Conservation (phyloP, 2,888 invertebrate species). For the Lacanobia oleracea region DNA sequence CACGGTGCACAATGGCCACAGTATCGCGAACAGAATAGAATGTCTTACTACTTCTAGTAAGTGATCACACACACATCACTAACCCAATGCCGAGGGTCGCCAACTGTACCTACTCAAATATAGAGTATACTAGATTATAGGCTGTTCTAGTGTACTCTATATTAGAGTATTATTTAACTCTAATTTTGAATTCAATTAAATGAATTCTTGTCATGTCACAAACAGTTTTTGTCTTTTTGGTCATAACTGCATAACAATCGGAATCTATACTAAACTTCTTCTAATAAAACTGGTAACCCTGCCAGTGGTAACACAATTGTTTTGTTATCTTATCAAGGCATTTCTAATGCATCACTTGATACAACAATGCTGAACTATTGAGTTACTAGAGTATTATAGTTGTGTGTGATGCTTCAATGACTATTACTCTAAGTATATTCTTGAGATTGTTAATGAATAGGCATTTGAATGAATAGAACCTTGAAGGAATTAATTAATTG, state of each 20-base stretch:
- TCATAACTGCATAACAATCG: too few relatives aligned
- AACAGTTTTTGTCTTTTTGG: too few relatives aligned
- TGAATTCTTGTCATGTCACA: too few relatives aligned
- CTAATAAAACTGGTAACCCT: not conserved
- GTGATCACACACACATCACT: not conserved
- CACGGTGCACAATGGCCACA: not conserved
- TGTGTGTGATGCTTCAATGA: not conserved
- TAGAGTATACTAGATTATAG: too few relatives aligned
- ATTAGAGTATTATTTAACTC: too few relatives aligned
- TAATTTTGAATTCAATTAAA: too few relatives aligned
- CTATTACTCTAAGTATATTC: not conserved
- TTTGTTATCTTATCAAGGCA: conserved; percentile 30
- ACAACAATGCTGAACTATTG: conserved; percentile 17
- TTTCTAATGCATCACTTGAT: conserved; percentile 23
- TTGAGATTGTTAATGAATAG: not conserved
- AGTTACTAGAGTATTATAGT: not conserved
- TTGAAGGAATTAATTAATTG: not conserved
- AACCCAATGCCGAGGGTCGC: too few relatives aligned
- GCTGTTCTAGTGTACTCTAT: too few relatives aligned
- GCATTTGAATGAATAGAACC: not conserved
- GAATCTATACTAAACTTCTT: too few relatives aligned
- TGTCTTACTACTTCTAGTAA: not conserved
- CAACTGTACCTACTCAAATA: too few relatives aligned
- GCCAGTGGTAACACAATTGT: not conserved
- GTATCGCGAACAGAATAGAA: not conserved